Base-by-base conservation (phyloP, 2,113 vertebrate species). In the Neodon shergylaensis region DNA sequence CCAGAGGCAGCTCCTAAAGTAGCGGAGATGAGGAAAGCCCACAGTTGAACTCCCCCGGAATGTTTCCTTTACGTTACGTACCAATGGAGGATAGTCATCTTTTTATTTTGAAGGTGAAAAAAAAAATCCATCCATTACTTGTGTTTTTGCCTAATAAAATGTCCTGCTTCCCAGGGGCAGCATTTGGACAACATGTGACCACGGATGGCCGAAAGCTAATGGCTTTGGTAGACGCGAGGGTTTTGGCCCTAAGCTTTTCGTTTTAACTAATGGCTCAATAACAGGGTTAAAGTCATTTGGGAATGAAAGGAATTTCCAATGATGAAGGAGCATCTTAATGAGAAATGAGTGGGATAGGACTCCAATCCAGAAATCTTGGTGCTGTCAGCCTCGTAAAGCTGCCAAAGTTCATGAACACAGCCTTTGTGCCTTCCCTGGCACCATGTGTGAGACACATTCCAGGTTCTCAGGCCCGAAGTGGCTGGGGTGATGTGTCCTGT, bases 331-430 rank as follows among this genome's bases (percentile, higher is more conserved):
- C 91, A 94, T 98, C 98, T 96, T 92, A 97, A 97, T 96, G 86
- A 98, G 94, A 98, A 95, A 79, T 94, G 97, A 92, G 95, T 93
- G 97, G 91, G 73, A 86, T 92, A 93, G 76, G 93, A 95, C 95
- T 83, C 83, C 92, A 97, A 92, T 94, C 96, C 92, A 47, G 72
- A 97, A 97, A 91, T 95, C 86, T 97, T 96, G 98, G 96, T 84
- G 84, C 96, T 97, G 97, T 96, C 93, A 95, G 90, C 52, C 97
- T 98, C 96, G 3, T 98, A 98, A 98, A 95, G 77, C 97, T 97
- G 94, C 97, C 88, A 63, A 84, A 91, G 92, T 94, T 94, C 94
- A 90, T 97, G 96, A 98, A 98, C 98, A 98, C 12, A 0, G 94
- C 85, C 96, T 98, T 98, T 98, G 97, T 98, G 88, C 85, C 90